Evolutionary conservation across 2,113 vertebrate species (phyloP).

Genomic region (Tichodroma muraria): DNA sequence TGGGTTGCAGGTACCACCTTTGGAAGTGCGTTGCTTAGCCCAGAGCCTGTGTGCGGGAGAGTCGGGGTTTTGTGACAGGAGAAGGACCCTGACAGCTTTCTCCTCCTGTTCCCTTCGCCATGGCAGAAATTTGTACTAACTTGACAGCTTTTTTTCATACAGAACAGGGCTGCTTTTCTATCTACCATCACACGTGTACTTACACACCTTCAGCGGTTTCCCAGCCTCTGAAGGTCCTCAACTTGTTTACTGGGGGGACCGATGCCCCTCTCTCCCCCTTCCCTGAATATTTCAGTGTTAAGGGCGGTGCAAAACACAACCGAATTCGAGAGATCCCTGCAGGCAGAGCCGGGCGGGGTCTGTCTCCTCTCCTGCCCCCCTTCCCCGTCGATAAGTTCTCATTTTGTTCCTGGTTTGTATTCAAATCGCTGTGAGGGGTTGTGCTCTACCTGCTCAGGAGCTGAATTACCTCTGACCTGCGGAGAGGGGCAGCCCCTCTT

Average conservation of each 20-base stretch:
- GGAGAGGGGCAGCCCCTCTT: slow-evolving; percentile 46
- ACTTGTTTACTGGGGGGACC: slow-evolving; percentile 50
- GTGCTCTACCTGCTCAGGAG: slow-evolving; percentile 33
- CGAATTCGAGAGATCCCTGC: neutral
- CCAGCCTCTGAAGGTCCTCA: slow-evolving; percentile 1
- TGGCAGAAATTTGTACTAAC: slow-evolving; percentile 49
- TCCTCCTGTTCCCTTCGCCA: slow-evolving; percentile 29
- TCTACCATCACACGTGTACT: slow-evolving; percentile 61
- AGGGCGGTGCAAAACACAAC: slow-evolving; percentile 12
- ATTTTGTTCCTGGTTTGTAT: slow-evolving; percentile 9
- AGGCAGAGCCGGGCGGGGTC: neutral
- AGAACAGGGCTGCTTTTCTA: slow-evolving; percentile 64
- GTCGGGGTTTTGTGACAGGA: neutral
- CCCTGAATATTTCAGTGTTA: slow-evolving; percentile 48
- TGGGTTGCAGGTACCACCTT: slow-evolving; percentile 20
- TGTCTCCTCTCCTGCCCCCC: neutral
- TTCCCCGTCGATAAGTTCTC: slow-evolving; percentile 7
- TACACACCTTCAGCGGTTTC: neutral
- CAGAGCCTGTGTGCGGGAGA: slow-evolving; percentile 20
- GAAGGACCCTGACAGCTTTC: slow-evolving; percentile 34
- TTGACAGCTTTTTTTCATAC: slow-evolving; percentile 52
- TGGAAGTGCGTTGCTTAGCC: slow-evolving; percentile 22
- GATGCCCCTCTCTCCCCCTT: neutral
- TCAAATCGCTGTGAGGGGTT: slow-evolving; percentile 1
- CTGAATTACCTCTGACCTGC: slow-evolving; percentile 54